Percentiles rank a stretch among this genome's conserved stretches.
phyloP scores from a whole-genome alignment of 2,113 vertebrate genomes.

The Oplegnathus fasciatus region DNA sequence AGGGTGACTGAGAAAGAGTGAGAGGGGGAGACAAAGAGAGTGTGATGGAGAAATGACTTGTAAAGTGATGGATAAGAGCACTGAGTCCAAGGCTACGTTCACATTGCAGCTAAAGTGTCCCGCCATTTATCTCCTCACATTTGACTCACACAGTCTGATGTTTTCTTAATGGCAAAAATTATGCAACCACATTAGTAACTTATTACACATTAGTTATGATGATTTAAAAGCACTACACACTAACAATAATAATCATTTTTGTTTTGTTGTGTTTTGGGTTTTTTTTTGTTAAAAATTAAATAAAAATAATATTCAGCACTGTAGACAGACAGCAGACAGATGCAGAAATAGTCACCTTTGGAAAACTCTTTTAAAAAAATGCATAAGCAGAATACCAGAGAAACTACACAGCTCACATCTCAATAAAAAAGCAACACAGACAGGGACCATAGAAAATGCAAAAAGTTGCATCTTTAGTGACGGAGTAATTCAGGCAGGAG shows the following conservation, averaged over 20 bases:
- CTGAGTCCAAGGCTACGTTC: conserved; percentile 16
- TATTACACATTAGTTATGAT: too few relatives aligned
- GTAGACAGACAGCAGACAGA: background rate
- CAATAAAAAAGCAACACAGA: background rate
- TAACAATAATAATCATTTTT: too few relatives aligned
- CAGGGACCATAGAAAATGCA: background rate
- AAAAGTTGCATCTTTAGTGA: background rate
- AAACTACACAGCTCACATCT: background rate
- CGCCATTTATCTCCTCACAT: conserved; percentile 18
- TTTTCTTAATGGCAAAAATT: background rate
- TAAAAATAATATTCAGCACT: background rate
- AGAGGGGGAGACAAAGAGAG: conserved; percentile 32
- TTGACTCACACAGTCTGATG: background rate
- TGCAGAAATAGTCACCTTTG: conserved; percentile 10
- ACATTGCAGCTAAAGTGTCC: conserved; percentile 32
- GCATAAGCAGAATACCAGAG: background rate
- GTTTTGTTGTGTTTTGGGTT: too few relatives aligned
- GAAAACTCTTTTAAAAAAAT: conserved; percentile 5
- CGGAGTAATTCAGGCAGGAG: background rate
- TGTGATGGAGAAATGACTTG: conserved; percentile 43
- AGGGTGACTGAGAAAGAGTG: conserved; percentile 44
- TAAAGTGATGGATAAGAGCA: conserved; percentile 47
- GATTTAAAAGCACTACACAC: too few relatives aligned
- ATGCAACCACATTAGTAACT: background rate
- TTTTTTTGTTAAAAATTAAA: background rate